These are phyloP conservation scores for Channa maculata DNA, from an alignment of 2,113 vertebrate species.

Conservation along the genomic window DNA sequence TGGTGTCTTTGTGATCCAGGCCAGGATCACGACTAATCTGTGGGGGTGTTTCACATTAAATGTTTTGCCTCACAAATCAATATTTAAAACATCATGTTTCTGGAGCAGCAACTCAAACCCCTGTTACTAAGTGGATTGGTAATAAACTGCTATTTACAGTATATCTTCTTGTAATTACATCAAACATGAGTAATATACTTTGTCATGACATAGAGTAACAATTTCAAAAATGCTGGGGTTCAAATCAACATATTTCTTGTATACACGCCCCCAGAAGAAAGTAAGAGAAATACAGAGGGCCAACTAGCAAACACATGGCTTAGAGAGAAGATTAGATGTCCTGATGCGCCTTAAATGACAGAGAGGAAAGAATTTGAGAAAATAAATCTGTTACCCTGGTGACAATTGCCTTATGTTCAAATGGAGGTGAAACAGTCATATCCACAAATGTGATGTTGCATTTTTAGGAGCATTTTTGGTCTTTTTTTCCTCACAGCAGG, in stretches of 20 bases:
- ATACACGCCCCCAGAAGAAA: background rate
- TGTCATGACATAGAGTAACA: conserved; percentile 53
- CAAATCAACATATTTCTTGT: background rate
- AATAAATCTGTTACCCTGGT: conserved; percentile 86
- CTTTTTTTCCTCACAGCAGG: conserved; percentile 86
- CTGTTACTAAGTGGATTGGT: conserved; percentile 54
- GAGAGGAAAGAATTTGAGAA: conserved; percentile 30
- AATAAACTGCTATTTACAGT: conserved; percentile 64
- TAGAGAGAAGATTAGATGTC: conserved; percentile 6
- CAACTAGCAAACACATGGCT: conserved; percentile 16
- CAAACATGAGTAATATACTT: conserved; percentile 29
- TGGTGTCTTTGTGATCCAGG: conserved; percentile 36
- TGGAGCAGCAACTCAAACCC: conserved; percentile 44
- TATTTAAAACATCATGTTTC: conserved; percentile 45
- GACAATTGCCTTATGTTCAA: conserved; percentile 84
- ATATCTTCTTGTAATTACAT: conserved; percentile 69
- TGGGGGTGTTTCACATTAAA: conserved; percentile 37
- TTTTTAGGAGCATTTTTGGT: conserved; percentile 75
- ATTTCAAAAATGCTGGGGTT: conserved; percentile 1
- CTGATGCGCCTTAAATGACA: conserved; percentile 28
- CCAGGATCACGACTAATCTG: conserved; percentile 29
- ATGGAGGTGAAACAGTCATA: conserved; percentile 81
- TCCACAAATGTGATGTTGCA: conserved; percentile 88
- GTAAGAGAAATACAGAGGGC: background rate
- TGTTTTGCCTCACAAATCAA: conserved; percentile 51